Evolutionary conservation across 2,797 vertebrate species (phyloP).

Genomic region (Corythornis leucogaster): DNA sequence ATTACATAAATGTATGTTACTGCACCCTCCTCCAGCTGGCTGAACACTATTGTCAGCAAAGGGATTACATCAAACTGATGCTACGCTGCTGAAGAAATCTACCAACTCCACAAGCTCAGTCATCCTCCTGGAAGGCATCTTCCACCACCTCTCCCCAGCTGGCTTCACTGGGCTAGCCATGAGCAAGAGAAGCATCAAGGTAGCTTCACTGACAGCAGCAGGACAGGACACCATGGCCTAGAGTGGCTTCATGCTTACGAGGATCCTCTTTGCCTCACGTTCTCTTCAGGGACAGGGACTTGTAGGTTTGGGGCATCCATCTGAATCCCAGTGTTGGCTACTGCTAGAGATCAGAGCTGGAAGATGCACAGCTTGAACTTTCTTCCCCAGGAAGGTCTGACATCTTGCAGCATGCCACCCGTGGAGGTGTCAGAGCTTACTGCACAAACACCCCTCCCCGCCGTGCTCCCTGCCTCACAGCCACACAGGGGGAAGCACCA

Average conservation of each 20-base stretch:
- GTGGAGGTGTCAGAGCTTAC: neutral
- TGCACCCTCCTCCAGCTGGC: conserved; percentile 18
- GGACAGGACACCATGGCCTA: neutral
- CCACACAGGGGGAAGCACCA: accelerated
- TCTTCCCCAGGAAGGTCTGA: neutral
- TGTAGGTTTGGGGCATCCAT: neutral
- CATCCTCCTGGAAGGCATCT: neutral
- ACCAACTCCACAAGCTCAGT: neutral
- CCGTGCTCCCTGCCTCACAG: neutral
- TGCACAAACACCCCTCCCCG: neutral
- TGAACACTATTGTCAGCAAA: conserved; percentile 21
- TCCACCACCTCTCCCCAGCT: neutral
- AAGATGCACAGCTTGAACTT: neutral
- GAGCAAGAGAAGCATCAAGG: neutral
- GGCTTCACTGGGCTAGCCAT: neutral
- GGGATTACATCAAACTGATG: conserved; percentile 6
- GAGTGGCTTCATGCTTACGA: neutral
- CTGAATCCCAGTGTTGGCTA: neutral
- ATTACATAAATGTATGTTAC: neutral
- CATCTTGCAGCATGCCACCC: accelerated
- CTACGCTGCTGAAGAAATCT: neutral
- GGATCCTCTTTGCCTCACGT: neutral
- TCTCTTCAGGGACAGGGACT: neutral
- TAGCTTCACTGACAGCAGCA: neutral
- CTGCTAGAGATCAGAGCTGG: neutral